phyloP scores from a whole-genome alignment of 2,113 vertebrate species.

The Oncorhynchus keta region DNA sequence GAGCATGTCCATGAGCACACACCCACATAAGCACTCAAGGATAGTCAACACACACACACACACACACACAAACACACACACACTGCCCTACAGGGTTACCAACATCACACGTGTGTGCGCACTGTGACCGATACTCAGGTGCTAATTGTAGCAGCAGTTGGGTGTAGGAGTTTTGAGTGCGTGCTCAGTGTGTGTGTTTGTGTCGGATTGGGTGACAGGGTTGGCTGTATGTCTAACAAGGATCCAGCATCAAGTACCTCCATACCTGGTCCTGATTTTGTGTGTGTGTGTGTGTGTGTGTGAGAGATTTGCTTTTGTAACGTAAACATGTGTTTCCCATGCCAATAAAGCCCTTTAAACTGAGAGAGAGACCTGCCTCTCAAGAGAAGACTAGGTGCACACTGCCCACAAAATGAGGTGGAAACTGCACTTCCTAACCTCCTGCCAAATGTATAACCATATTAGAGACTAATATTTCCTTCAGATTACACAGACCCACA shows the following conservation, averaged over 20 bases:
- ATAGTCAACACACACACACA: neutral
- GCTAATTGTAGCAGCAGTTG: neutral
- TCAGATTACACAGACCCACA: too few species aligned
- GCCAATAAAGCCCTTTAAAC: too few species aligned
- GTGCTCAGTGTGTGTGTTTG: neutral
- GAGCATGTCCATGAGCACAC: neutral
- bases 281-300: too few species aligned
- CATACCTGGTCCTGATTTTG: too few species aligned
- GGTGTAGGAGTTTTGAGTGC: neutral
- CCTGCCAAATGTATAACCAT: too few species aligned
- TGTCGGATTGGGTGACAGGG: neutral
- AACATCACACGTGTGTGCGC: neutral
- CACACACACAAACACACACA: neutral
- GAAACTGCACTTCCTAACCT: too few species aligned
- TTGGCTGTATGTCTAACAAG: neutral
- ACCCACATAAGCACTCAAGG: neutral
- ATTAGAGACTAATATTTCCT: too few species aligned
- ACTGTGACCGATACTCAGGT: neutral
- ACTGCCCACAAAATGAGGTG: too few species aligned
- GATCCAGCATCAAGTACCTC: neutral
- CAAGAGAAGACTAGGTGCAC: too few species aligned
- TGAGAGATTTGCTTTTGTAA: too few species aligned
- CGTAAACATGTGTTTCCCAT: too few species aligned
- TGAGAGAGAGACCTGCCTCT: too few species aligned
- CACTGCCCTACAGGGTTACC: neutral